Conservation (phyloP, 2,888 invertebrate genomes). For the Acanthopleura granulata region DNA sequence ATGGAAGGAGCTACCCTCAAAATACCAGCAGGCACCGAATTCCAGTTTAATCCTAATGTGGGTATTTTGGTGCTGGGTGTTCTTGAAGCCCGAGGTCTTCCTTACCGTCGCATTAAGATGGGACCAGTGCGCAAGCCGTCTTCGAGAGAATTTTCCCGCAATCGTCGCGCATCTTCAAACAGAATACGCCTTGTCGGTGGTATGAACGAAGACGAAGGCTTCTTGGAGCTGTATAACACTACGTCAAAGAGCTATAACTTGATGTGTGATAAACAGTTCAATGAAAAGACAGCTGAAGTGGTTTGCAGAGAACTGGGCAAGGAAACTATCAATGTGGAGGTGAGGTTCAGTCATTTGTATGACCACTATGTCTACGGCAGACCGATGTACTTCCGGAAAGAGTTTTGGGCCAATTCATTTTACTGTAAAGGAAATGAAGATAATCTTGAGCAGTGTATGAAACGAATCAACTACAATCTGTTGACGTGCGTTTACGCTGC, state of each 20-base stretch:
- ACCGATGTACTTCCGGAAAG: conserved; percentile 64
- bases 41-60: conserved; percentile 96
- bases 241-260: conserved; percentile 98
- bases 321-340: conserved; percentile 89
- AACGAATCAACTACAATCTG: conserved; percentile 87
- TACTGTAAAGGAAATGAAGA: conserved; percentile 69
- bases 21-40: conserved; percentile 87
- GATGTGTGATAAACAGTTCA: conserved; percentile 94
- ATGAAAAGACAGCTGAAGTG: conserved; percentile 96
- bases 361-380: conserved; percentile 65
- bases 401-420: conserved; percentile 66
- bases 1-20: conserved; percentile 93
- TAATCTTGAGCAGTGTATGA: conserved; percentile 73
- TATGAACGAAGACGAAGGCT: conserved; percentile 82
- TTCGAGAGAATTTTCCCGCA: background rate
- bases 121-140: conserved; percentile 30
- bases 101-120: conserved; percentile 50
- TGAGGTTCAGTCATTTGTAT: conserved; percentile 76
- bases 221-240: conserved; percentile 93
- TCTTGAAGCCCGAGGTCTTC: conserved; percentile 83
- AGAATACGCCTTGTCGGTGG: conserved; percentile 81
- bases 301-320: conserved; percentile 94
- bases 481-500: conserved; percentile 81
- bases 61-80: conserved; percentile 95
- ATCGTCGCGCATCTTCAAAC: conserved; percentile 10